A percentile compares a stretch with the other conserved stretches of the same genome.
These are phyloP conservation scores for Papilio protenor DNA, from an alignment of 2,888 invertebrate species.

Conservation along the genomic window DNA sequence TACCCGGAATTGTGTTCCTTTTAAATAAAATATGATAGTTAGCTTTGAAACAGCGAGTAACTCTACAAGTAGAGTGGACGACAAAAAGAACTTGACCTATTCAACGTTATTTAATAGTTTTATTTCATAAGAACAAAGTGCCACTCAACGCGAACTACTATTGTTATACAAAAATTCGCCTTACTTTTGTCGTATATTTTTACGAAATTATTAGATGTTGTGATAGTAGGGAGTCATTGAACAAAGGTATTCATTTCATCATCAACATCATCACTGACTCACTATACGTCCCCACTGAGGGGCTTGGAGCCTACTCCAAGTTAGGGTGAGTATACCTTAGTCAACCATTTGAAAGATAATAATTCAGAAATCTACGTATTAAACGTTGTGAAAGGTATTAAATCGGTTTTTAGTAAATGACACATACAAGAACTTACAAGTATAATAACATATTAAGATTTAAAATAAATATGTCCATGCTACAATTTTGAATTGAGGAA, in stretches of 20 bases:
- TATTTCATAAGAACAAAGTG: slow-evolving; percentile 15
- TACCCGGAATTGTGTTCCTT: neutral
- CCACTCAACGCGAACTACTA: neutral
- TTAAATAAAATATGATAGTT: slow-evolving; percentile 12
- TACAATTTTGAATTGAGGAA: too few species aligned
- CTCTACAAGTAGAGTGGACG: slow-evolving; percentile 7
- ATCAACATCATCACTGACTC: too few species aligned
- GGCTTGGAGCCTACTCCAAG: too few species aligned
- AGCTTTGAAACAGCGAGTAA: slow-evolving; percentile 10
- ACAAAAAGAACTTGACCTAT: slow-evolving; percentile 11
- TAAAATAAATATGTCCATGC: too few species aligned
- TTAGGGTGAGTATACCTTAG: too few species aligned
- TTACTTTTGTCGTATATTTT: neutral
- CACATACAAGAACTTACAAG: neutral
- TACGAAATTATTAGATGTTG: neutral
- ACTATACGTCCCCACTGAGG: too few species aligned
- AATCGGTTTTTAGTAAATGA: neutral
- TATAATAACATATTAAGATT: too few species aligned
- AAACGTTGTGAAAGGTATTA: neutral
- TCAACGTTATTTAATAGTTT: slow-evolving; percentile 16
- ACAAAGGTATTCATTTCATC: neutral
- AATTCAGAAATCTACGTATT: too few species aligned
- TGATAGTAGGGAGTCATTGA: neutral
- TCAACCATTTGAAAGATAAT: too few species aligned
- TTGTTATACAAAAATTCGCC: neutral